Evolutionary conservation across 2,797 vertebrate species (phyloP).

Genomic region (Poecile montanus): DNA sequence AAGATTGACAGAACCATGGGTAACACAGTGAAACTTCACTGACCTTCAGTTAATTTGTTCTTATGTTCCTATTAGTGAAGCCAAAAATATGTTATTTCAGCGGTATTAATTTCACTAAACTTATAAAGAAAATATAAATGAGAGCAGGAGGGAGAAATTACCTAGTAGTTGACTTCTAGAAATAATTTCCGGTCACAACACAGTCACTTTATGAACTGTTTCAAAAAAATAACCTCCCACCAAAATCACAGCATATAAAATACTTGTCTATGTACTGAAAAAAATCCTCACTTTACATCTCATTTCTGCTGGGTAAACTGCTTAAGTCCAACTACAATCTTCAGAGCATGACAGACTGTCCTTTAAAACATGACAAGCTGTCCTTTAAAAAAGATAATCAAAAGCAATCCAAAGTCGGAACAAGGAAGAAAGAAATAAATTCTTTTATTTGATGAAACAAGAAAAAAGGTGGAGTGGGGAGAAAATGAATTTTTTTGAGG

Average conservation of each 20-base stretch:
- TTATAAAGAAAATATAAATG: slow-evolving; percentile 32
- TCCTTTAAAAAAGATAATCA: not conserved
- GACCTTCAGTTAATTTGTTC: slow-evolving; percentile 42
- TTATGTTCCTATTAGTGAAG: slow-evolving; percentile 24
- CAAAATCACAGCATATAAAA: slow-evolving; percentile 24
- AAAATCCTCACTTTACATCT: slow-evolving; percentile 19
- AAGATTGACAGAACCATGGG: not conserved
- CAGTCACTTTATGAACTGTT: slow-evolving; percentile 45
- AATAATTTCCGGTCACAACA: slow-evolving; percentile 58
- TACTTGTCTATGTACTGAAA: slow-evolving; percentile 26
- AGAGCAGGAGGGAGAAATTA: slow-evolving; percentile 1
- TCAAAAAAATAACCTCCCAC: slow-evolving; percentile 24
- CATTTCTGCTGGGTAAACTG: not conserved
- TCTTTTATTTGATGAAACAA: not conserved
- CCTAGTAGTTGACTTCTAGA: slow-evolving; percentile 25
- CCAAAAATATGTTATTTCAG: slow-evolving; percentile 26
- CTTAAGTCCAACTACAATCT: not conserved
- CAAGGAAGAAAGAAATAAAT: not conserved
- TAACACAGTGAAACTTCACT: slow-evolving; percentile 9
- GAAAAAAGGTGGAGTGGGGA: not conserved
- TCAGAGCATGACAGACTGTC: not conserved
- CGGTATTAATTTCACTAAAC: slow-evolving; percentile 39
- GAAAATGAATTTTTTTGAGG: not conserved
- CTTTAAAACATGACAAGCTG: not conserved
- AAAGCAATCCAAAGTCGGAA: not conserved